Percentiles rank a stretch among this genome's conserved stretches.
phyloP scores from a whole-genome alignment of 2,888 invertebrate genomes.

The Salpingus planirostris region DNA sequence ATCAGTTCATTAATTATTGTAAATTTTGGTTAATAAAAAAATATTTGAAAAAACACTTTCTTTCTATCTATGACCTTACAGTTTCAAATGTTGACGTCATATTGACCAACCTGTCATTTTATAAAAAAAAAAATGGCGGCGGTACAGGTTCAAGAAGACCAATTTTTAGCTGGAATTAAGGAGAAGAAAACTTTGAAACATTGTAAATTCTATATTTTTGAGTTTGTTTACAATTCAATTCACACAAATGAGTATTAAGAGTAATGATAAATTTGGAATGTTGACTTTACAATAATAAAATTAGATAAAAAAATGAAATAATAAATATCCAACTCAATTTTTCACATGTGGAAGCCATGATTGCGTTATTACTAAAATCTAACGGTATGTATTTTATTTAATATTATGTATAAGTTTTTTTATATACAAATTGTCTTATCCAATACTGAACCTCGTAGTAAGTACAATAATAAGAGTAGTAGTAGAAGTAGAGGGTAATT shows the following conservation, averaged over 20 bases:
- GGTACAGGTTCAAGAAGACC: too few species aligned
- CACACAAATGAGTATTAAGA: too few species aligned
- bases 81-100: too few species aligned
- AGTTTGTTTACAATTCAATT: too few species aligned
- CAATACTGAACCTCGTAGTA: conserved; percentile 33
- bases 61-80: too few species aligned
- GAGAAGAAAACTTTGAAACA: conserved; percentile 10
- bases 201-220: conserved; percentile 33
- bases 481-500: too few species aligned
- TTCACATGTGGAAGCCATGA: conserved; percentile 27
- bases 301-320: conserved; percentile 27
- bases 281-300: conserved; percentile 30
- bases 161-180: background rate
- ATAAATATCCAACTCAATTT: conserved; percentile 30
- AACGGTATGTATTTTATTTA: conserved; percentile 28
- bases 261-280: too few species aligned
- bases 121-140: too few species aligned
- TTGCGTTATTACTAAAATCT: conserved; percentile 20
- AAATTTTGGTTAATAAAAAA: conserved; percentile 29
- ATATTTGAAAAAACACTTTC: too few species aligned
- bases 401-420: too few species aligned
- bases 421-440: too few species aligned
- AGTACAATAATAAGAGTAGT: too few species aligned
- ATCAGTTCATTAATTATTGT: conserved; percentile 22
- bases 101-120: background rate